A percentile compares a stretch with the other conserved stretches of the same genome.
Evolutionary conservation across 2,888 invertebrate genomes (phyloP).

Genomic region (Drosophila bunnanda): DNA sequence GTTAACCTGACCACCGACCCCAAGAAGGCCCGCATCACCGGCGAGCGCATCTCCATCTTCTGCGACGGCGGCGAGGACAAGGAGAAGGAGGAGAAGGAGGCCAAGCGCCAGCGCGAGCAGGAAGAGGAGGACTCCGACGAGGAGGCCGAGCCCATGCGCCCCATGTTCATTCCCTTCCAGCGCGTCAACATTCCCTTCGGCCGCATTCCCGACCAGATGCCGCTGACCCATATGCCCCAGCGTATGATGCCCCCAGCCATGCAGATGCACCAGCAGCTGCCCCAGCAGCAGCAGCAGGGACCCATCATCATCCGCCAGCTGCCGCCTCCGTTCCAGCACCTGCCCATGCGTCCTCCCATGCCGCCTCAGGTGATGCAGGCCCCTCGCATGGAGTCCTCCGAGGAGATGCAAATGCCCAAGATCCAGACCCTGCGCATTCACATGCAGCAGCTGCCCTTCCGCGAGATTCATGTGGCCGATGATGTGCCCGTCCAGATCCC

Average conservation of each 20-base stretch:
- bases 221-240: slow-evolving; percentile 86
- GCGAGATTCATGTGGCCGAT: slow-evolving; percentile 83
- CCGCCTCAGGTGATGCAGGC: slow-evolving; percentile 85
- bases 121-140: slow-evolving; percentile 82
- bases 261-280: slow-evolving; percentile 80
- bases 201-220: slow-evolving; percentile 86
- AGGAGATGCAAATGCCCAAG: slow-evolving; percentile 67
- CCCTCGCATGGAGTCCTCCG: slow-evolving; percentile 84
- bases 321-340: slow-evolving; percentile 84
- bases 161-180: slow-evolving; percentile 84
- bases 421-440: slow-evolving; percentile 84
- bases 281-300: slow-evolving; percentile 77
- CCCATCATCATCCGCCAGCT: slow-evolving; percentile 81
- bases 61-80: slow-evolving; percentile 90
- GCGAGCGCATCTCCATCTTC: slow-evolving; percentile 94
- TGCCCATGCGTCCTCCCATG: slow-evolving; percentile 84
- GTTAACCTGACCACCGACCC: slow-evolving; percentile 90
- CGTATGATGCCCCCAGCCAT: slow-evolving; percentile 82
- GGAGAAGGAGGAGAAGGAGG: slow-evolving; percentile 66
- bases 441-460: slow-evolving; percentile 85
- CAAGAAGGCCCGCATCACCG: slow-evolving; percentile 89
- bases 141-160: slow-evolving; percentile 83
- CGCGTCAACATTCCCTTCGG: slow-evolving; percentile 85
- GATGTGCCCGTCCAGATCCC: slow-evolving; percentile 83
- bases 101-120: slow-evolving; percentile 71